phyloP scores from a whole-genome alignment of 2,797 vertebrate species.

The Monodelphis domestica region DNA sequence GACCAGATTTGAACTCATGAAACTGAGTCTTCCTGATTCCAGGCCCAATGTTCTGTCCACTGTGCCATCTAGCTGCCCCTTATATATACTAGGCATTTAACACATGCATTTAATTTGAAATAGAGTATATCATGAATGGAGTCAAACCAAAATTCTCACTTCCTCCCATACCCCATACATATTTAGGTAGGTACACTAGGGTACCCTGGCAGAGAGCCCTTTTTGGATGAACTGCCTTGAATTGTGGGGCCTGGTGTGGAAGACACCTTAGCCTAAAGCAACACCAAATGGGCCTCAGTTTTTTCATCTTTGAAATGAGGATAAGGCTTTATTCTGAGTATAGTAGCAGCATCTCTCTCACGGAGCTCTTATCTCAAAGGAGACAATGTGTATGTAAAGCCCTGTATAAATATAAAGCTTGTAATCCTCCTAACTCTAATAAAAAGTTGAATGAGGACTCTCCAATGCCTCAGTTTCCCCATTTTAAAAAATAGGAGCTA shows the following conservation, averaged over 20 bases:
- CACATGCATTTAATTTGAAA: not conserved
- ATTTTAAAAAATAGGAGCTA: not conserved
- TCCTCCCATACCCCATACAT: not conserved
- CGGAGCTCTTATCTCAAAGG: not conserved
- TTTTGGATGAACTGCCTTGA: not conserved
- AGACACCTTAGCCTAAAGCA: not conserved
- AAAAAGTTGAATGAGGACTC: not conserved
- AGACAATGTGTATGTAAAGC: not conserved
- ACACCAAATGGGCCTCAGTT: not conserved
- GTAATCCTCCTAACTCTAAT: not conserved
- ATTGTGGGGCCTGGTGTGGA: not conserved
- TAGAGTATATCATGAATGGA: not conserved
- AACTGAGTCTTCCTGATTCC: too few relatives aligned
- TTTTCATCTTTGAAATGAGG: not conserved
- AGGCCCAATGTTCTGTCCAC: too few relatives aligned
- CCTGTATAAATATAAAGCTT: not conserved
- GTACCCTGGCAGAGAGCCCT: not conserved
- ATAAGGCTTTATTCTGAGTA: not conserved
- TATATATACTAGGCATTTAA: not conserved
- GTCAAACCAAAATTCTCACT: not conserved
- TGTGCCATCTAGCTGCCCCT: too few relatives aligned
- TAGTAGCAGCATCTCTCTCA: not conserved
- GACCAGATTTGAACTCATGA: too few relatives aligned
- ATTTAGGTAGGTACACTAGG: not conserved
- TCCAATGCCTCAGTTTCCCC: not conserved